These are phyloP conservation scores for Drosophila cognata DNA, from an alignment of 2,888 invertebrate species.

Conservation along the genomic window DNA sequence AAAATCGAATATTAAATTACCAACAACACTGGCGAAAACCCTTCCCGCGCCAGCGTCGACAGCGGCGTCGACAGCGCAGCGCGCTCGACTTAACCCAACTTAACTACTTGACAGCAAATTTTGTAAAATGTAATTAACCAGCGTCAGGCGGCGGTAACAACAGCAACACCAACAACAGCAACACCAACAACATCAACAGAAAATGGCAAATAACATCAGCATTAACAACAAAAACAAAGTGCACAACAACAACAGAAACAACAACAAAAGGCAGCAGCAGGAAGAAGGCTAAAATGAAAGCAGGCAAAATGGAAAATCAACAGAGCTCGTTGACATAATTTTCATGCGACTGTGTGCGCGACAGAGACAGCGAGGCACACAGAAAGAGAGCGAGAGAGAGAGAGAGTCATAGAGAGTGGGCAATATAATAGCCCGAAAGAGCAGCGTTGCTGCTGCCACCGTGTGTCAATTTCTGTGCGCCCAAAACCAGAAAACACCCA, in stretches of 20 bases:
- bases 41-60: slow-evolving; percentile 13
- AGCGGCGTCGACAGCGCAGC: slow-evolving; percentile 33
- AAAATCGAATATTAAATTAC: slow-evolving; percentile 82
- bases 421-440: slow-evolving; percentile 38
- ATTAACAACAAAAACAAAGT: slow-evolving; percentile 66
- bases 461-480: slow-evolving; percentile 61
- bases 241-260: slow-evolving; percentile 40
- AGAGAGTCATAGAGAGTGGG: slow-evolving; percentile 8
- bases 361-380: slow-evolving; percentile 25
- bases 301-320: slow-evolving; percentile 74
- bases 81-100: slow-evolving; percentile 81
- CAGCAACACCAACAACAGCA: slow-evolving; percentile 27
- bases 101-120: slow-evolving; percentile 84
- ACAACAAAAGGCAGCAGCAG: slow-evolving; percentile 31
- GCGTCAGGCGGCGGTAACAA: slow-evolving; percentile 63
- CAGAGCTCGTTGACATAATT: slow-evolving; percentile 84
- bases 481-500: slow-evolving; percentile 72
- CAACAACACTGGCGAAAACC: slow-evolving; percentile 35
- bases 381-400: slow-evolving; percentile 7
- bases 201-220: slow-evolving; percentile 53
- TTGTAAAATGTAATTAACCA: slow-evolving; percentile 84
- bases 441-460: slow-evolving; percentile 22
- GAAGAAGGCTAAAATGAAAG: slow-evolving; percentile 69
- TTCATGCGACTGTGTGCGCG: slow-evolving; percentile 64
- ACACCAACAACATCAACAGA: slow-evolving; percentile 18